Evolutionary conservation across 2,113 vertebrate species (phyloP), one percentile per base, ranked within the genome.

Genomic region (Pungitius pungitius): DNA sequence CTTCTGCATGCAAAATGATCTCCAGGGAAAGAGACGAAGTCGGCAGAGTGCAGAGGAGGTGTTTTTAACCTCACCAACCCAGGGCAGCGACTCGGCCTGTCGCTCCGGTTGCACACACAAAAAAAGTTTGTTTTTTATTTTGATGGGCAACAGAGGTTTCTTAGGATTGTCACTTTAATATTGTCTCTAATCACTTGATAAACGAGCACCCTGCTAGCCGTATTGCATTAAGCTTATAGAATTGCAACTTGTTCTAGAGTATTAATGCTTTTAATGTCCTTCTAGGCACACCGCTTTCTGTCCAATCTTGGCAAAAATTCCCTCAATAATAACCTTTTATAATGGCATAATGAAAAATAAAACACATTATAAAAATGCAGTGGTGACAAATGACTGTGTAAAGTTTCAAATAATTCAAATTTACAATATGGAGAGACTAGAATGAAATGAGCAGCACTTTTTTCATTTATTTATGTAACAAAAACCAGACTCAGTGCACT

Each of bases 11-110:
- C 59, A 51, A 13, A 22, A 3, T 20, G 45, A 35, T 15, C 24
- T 17, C 8, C 20, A 37, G 12, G 24, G 71, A 43, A 35, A 4
- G 35, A 54, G 47, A 37, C 59, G 45, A 67, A 51, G 39, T 24
- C 55, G 62, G 49, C 58, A 43, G 15, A 55, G 33, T n/a, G 27
- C 5, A 37, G 43, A 30, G 9, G 59, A 55, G 37, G 55, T 40
- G 40, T 35, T 51, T 57, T 33, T 60, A 78, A 49, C 51, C 61
- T 73, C 33, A 40, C 47, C 42, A 64, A 64, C 58, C 57, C 58
- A n/a, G n/a, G 43, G 37, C 39, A 45, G 14, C 42, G 61, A 43
- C 20, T 77, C 24, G 63, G 73, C 52, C 61, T 51, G 62, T 49
- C 71, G 33, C 15, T 75, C 27, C 8, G 26, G 45, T 70, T n/a